These are phyloP conservation scores for Eidolon dupreanum DNA, from an alignment of 2,797 vertebrate genomes.

Conservation along the genomic window DNA sequence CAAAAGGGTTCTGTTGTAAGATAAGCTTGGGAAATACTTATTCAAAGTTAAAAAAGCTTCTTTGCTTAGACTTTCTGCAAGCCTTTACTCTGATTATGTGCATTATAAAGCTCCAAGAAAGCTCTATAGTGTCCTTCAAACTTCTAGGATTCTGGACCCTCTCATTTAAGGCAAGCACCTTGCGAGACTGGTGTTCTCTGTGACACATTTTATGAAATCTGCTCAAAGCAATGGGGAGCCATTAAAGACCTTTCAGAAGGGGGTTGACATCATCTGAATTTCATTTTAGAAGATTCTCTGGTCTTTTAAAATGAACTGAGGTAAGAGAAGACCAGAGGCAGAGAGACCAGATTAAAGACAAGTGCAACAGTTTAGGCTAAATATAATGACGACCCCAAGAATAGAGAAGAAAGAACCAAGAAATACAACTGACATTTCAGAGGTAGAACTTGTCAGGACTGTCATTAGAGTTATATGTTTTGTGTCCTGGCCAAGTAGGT, in stretches of 20 bases:
- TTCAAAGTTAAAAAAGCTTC: neutral
- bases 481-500: accelerated
- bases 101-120: neutral
- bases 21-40: neutral
- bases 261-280: neutral
- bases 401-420: neutral
- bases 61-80: neutral
- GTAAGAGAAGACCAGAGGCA: neutral
- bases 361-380: neutral
- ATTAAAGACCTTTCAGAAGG: neutral
- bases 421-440: neutral
- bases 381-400: neutral
- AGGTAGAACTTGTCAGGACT: neutral
- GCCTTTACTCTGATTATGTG: neutral
- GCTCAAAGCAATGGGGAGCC: neutral
- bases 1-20: neutral
- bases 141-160: neutral
- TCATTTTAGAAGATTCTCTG: neutral
- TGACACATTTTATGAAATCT: neutral
- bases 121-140: neutral
- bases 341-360: neutral
- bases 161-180: neutral
- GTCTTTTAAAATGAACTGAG: neutral
- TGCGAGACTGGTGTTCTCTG: neutral
- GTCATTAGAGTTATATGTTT: neutral